Evolutionary conservation across 2,113 vertebrate genomes (phyloP).

Genomic region (Limnothrissa miodon): DNA sequence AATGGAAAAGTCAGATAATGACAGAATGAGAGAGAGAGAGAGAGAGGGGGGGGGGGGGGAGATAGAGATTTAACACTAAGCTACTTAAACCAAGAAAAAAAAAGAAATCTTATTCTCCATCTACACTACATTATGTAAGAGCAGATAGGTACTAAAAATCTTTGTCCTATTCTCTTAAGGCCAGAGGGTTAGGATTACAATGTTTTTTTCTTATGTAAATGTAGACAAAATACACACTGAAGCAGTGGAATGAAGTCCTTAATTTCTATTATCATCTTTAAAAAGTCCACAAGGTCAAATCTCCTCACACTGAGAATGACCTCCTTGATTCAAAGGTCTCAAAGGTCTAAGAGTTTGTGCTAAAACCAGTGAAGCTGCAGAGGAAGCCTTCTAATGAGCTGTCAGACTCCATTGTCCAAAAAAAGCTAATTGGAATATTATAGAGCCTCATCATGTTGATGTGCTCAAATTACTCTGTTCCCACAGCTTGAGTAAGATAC

Average conservation of each 20-base stretch:
- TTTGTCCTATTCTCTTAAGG: background rate
- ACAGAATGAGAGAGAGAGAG: background rate
- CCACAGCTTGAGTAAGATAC: background rate
- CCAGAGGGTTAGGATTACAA: background rate
- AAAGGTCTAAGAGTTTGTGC: constrained; percentile 50
- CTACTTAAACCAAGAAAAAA: background rate
- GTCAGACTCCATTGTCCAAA: constrained; percentile 51
- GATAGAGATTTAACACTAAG: background rate
- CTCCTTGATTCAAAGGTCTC: constrained; percentile 35
- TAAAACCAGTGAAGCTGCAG: constrained; percentile 51
- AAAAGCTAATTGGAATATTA: constrained; percentile 57
- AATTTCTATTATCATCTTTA: background rate
- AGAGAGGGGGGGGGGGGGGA: background rate
- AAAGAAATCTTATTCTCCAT: too few species aligned
- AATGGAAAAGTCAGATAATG: background rate
- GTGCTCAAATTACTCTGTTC: constrained; percentile 6
- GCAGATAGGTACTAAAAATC: background rate
- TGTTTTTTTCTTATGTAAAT: background rate
- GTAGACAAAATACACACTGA: background rate
- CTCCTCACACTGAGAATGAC: background rate
- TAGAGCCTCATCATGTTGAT: constrained; percentile 41
- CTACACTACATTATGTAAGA: background rate
- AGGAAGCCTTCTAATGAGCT: constrained; percentile 65
- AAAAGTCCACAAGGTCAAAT: background rate
- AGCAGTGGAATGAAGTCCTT: background rate